Percentiles rank a stretch among this genome's conserved stretches.
Evolutionary conservation across 2,888 invertebrate genomes (phyloP).

Genomic region (Metellina segmentata): DNA sequence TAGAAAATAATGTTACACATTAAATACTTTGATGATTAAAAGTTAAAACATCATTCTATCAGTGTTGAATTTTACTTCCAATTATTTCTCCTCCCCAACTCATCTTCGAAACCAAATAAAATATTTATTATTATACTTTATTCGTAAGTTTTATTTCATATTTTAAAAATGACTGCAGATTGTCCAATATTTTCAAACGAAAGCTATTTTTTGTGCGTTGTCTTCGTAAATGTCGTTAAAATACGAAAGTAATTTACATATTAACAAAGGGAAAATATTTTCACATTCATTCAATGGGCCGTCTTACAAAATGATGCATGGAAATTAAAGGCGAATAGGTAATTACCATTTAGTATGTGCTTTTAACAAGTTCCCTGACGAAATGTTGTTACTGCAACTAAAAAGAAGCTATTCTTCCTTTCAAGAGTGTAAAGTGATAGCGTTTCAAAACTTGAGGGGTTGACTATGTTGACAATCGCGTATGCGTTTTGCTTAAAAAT

Average conservation of each 20-base stretch:
- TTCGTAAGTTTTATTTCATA: not conserved
- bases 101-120: not conserved
- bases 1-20: too few species aligned
- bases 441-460: not conserved
- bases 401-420: not conserved
- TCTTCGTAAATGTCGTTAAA: not conserved
- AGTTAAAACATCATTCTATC: too few species aligned
- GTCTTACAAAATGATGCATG: not conserved
- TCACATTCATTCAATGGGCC: not conserved
- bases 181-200: not conserved
- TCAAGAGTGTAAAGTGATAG: not conserved
- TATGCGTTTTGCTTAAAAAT: too few species aligned
- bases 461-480: too few species aligned
- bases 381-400: not conserved
- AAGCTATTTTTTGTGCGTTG: not conserved
- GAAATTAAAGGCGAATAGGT: not conserved
- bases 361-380: not conserved
- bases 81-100: too few species aligned
- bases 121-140: not conserved
- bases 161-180: not conserved
- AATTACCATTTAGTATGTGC: not conserved
- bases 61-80: too few species aligned
- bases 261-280: not conserved
- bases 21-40: too few species aligned
- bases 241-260: not conserved